Percentiles rank a stretch among this genome's conserved stretches.
These are phyloP conservation scores for Lapara coniferarum DNA, from an alignment of 2,888 invertebrate genomes.

Conservation along the genomic window DNA sequence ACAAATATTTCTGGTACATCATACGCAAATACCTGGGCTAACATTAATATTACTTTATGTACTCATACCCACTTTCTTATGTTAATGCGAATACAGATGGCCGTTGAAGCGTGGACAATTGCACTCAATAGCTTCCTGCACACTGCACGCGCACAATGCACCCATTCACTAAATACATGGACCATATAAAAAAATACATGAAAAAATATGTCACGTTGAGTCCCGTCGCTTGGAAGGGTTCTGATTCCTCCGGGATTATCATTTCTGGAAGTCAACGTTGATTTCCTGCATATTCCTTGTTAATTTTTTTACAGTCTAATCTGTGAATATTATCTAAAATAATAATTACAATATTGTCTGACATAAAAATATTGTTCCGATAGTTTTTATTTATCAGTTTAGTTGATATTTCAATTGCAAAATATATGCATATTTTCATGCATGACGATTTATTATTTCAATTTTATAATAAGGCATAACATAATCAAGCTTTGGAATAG, in stretches of 20 bases:
- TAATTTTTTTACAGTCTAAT: background rate
- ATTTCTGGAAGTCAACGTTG: conserved; percentile 72
- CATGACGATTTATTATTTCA: background rate
- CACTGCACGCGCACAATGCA: conserved; percentile 66
- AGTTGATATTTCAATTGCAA: background rate
- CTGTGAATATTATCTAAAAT: too few relatives aligned
- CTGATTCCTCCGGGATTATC: conserved; percentile 68
- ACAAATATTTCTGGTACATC: background rate
- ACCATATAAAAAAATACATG: conserved; percentile 47
- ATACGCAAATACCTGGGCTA: background rate
- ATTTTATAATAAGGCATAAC: background rate
- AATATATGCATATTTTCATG: background rate
- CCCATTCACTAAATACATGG: conserved; percentile 62
- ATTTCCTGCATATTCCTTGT: conserved; percentile 34
- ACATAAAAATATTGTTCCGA: too few relatives aligned
- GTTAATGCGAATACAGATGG: conserved; percentile 57
- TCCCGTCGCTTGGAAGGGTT: conserved; percentile 56
- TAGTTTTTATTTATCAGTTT: too few relatives aligned
- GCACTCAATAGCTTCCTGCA: conserved; percentile 72
- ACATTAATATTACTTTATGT: conserved; percentile 38
- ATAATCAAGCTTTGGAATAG: too few relatives aligned
- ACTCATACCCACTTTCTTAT: conserved; percentile 51
- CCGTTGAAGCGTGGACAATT: conserved; percentile 67
- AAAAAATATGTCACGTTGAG: conserved; percentile 46
- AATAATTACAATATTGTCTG: too few relatives aligned